phyloP scores from a whole-genome alignment of 2,113 vertebrate genomes.

The Actinemys pallida region DNA sequence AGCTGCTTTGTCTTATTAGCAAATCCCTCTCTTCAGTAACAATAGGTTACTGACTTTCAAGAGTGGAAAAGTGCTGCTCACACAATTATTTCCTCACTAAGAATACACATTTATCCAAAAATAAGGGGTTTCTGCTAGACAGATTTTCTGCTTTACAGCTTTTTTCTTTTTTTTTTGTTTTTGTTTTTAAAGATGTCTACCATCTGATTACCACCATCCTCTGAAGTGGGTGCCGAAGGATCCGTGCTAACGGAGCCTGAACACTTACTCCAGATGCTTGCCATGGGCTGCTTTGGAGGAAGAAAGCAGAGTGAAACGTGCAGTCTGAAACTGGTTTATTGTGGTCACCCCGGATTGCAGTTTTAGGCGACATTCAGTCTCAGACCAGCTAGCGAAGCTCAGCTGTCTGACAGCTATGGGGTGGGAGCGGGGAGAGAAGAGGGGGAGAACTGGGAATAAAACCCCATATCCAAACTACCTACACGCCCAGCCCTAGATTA shows the following conservation, averaged over 20 bases:
- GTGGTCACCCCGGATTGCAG: background rate
- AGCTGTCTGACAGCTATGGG: background rate
- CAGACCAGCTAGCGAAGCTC: accelerated
- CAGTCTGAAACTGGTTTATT: background rate
- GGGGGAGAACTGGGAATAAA: background rate
- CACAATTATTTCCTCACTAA: background rate
- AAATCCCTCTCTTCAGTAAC: background rate
- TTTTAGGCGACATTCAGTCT: background rate
- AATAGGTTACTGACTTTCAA: background rate
- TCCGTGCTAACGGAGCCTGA: background rate
- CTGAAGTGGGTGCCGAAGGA: background rate
- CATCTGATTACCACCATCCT: background rate
- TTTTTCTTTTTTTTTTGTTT: background rate
- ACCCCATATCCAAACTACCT: background rate
- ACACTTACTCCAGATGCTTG: background rate
- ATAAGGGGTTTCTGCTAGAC: background rate
- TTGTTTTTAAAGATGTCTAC: background rate
- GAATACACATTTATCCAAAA: background rate
- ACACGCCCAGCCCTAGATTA: background rate
- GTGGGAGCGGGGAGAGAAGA: background rate
- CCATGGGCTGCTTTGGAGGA: background rate
- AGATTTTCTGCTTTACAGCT: background rate
- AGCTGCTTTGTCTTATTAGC: slow-evolving; percentile 33
- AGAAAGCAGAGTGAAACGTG: background rate
- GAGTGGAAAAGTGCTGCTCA: background rate